Base-by-base conservation (phyloP, 1,140 invertebrate genomes). In the Teleogryllus occipitalis region DNA sequence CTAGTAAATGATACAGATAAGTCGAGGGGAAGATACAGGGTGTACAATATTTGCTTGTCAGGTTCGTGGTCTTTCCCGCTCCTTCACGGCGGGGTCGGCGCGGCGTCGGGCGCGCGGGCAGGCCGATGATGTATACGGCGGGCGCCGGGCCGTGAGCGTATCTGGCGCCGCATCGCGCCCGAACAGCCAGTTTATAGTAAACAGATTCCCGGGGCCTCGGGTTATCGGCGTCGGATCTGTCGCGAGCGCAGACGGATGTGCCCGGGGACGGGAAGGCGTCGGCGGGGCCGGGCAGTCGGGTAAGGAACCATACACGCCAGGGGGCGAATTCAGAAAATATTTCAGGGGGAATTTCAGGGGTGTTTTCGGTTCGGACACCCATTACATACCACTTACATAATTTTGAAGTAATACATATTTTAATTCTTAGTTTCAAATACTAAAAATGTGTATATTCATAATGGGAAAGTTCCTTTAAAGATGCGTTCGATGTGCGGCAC, bases 1-100 rank as follows among this genome's bases (percentile, higher is more conserved):
- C 54, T 65, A 18, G 54, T 65, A 65, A 65, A 65, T 65, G 54
- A 65, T 65, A 65, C 54, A 65, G 54, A 65, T 65, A 65, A 65
- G 54, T 65, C 54, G 10, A 18, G 18, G 18, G 54, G 54, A 65
- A 65, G 54, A 65, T 65, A 65, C 54, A 65, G 10, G 18, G 54
- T 14, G 54, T 14, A 65, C 54, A 65, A 65, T 65, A 65, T 65
- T 65, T 65, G 54, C 54, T 65, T 65, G 54, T 65, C 54, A 65
- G 54, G 54, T 65, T 18, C 54, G 54, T 10, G 10, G 18, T 65
- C 10, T 65, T 18, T 7, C 18, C 54, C 54, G 54, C 7, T 65
- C 18, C 54, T 65, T 65, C 54, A 14, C 54, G 54, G 10, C 2
- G 54, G 0, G 54, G 54, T 65, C 54, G 10, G 7, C 54, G 10